These are phyloP conservation scores for Oreohelix idahoensis DNA, from an alignment of 1,140 invertebrate genomes.

Conservation along the genomic window DNA sequence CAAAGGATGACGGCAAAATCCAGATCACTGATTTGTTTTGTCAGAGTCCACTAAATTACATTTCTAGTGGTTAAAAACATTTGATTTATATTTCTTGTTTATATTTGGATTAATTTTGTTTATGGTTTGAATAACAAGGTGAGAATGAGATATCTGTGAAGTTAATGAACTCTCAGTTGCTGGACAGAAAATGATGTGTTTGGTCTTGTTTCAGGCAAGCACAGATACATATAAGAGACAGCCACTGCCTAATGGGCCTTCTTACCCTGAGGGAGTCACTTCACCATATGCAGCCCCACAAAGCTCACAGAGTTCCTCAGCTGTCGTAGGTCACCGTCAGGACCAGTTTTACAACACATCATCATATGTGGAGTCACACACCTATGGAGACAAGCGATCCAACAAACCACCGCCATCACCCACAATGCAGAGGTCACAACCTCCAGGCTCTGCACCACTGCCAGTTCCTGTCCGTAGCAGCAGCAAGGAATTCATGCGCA, in stretches of 20 bases:
- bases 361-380: slow-evolving; percentile 42
- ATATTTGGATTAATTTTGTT: too few species aligned
- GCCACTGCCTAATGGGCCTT: slow-evolving; percentile 56
- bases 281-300: slow-evolving; percentile 45
- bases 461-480: slow-evolving; percentile 71
- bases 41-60: too few species aligned
- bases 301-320: slow-evolving; percentile 9
- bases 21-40: too few species aligned
- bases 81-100: too few species aligned
- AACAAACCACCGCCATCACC: slow-evolving; percentile 64
- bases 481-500: slow-evolving; percentile 65
- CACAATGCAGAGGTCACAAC: slow-evolving; percentile 67
- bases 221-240: slow-evolving; percentile 53
- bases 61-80: too few species aligned
- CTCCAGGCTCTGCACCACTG: slow-evolving; percentile 73
- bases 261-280: slow-evolving; percentile 37
- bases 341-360: slow-evolving; percentile 32
- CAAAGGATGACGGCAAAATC: too few species aligned
- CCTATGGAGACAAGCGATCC: slow-evolving; percentile 44
- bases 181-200: too few species aligned
- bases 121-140: too few species aligned
- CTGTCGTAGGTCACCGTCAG: slow-evolving; percentile 10
- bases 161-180: too few species aligned
- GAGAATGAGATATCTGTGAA: too few species aligned
- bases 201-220: slow-evolving; percentile 39